These are phyloP conservation scores for Lemur catta DNA, from an alignment of 2,797 vertebrate species.

Conservation along the genomic window DNA sequence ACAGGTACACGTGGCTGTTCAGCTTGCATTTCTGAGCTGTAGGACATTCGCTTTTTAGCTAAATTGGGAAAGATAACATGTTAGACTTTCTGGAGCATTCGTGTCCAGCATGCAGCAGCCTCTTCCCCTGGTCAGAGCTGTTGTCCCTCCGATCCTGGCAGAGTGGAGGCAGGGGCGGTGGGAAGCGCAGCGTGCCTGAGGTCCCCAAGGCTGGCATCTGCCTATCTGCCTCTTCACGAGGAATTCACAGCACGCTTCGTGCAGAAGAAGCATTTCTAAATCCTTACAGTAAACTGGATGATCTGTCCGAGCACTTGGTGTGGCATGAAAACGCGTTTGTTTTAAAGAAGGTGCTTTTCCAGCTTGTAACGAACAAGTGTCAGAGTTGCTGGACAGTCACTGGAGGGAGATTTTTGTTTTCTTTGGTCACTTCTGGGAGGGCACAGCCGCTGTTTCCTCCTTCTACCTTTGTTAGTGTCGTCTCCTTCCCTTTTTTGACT, in stretches of 20 bases:
- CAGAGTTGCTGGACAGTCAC: not conserved
- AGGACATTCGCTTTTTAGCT: not conserved
- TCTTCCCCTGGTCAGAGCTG: not conserved
- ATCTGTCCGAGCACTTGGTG: not conserved
- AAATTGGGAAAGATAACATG: not conserved
- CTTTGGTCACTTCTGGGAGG: not conserved
- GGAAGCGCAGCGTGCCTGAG: not conserved
- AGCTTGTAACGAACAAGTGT: not conserved
- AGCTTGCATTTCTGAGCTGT: not conserved
- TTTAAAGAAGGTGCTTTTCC: not conserved
- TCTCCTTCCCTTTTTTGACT: not conserved
- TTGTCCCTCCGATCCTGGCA: not conserved
- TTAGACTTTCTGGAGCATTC: too few species aligned
- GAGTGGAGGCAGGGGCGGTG: not conserved
- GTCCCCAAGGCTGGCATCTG: too few species aligned
- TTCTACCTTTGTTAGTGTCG: not conserved
- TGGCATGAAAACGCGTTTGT: not conserved
- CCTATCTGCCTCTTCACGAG: rapidly evolving
- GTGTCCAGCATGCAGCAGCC: not conserved
- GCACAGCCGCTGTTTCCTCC: not conserved
- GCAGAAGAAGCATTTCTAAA: not conserved
- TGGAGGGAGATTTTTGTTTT: not conserved
- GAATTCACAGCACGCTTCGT: not conserved
- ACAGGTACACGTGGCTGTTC: constrained; percentile 87
- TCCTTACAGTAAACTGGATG: not conserved